Percentiles rank a stretch among this genome's conserved stretches.
Evolutionary conservation across 1,140 invertebrate genomes (phyloP).

Genomic region (Cydia fagiglandana): DNA sequence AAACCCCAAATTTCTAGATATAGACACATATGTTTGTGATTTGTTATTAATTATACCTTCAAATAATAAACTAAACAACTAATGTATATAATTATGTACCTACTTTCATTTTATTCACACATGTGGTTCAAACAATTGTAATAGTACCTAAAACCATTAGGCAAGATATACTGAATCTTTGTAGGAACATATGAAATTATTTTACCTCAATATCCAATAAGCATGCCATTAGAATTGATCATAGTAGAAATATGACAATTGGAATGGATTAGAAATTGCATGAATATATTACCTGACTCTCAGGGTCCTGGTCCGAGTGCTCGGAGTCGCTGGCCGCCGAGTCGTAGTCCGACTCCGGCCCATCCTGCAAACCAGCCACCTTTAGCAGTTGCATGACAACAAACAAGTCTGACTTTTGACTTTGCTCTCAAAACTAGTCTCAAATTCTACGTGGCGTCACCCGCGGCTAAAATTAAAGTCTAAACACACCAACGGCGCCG

Average conservation of each 20-base stretch:
- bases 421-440: slow-evolving; percentile 2
- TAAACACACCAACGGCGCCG: slow-evolving; percentile 55
- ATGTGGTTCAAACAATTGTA: too few species aligned
- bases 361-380: slow-evolving; percentile 72
- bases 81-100: too few species aligned
- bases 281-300: slow-evolving; percentile 56
- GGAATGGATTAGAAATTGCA: slow-evolving; percentile 27
- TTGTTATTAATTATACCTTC: too few species aligned
- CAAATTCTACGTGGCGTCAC: slow-evolving; percentile 48
- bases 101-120: too few species aligned
- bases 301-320: slow-evolving; percentile 65
- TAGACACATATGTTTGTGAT: too few species aligned
- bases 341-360: slow-evolving; percentile 69
- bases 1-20: too few species aligned
- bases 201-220: neutral
- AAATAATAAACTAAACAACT: too few species aligned
- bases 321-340: slow-evolving; percentile 68
- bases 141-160: too few species aligned
- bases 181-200: neutral
- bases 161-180: too few species aligned
- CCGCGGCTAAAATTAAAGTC: slow-evolving; percentile 50
- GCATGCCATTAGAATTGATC: neutral
- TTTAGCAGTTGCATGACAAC: slow-evolving; percentile 69
- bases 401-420: slow-evolving; percentile 36
- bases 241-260: neutral